Evolutionary conservation across 2,888 invertebrate species (phyloP), one percentile per base, ranked within the genome.

Genomic region (Drosophila robusta): DNA sequence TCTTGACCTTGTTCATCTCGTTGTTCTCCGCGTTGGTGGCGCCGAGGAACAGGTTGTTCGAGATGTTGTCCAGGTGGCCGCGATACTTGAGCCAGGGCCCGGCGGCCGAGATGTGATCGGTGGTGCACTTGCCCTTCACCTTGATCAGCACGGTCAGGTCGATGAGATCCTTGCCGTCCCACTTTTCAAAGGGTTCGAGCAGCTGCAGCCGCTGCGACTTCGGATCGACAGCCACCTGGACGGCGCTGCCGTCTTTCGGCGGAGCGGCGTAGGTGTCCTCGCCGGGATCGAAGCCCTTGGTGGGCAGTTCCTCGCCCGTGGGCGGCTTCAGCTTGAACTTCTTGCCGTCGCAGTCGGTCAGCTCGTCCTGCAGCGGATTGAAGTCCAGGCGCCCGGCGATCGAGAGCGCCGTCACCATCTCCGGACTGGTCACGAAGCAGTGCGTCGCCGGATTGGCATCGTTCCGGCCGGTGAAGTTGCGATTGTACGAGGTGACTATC

Each of bases 31-130:
- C 94, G 92, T 98, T 97, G 3, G 96, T 95, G 7, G 97, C 97
- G 38, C 98, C 98, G 91, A 99, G 97, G 87, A 99, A 98, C 96
- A 99, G 96, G 89, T 99, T 99, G 92, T 99, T 99, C 39, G 99
- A 99, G 93, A 99, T 99, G 92, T 99, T 99, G 92, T 99, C 99
- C 85, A 99, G 94, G 93, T 99, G 99, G 39, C 99, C 99, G 90
- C 99, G 95, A 93, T 98, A 99, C 93, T 99, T 99, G 42, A 99
- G 95, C 99, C 99, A 99, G 64, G 99, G 99, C n/a, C 99, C 99
- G 82, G 99, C 99, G 34, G 99, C 99, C 51, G 98, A 99, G 92
- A 99, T 99, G 93, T 99, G 99, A 94, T 99, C 99, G 42, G 99
- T 99, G 76, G 99, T 99, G 92, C 99, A 99, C 93, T 99, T 99